Percentiles rank a stretch among this genome's conserved stretches.
phyloP scores from a whole-genome alignment of 2,113 vertebrate genomes.

The Thinocorus orbignyianus region DNA sequence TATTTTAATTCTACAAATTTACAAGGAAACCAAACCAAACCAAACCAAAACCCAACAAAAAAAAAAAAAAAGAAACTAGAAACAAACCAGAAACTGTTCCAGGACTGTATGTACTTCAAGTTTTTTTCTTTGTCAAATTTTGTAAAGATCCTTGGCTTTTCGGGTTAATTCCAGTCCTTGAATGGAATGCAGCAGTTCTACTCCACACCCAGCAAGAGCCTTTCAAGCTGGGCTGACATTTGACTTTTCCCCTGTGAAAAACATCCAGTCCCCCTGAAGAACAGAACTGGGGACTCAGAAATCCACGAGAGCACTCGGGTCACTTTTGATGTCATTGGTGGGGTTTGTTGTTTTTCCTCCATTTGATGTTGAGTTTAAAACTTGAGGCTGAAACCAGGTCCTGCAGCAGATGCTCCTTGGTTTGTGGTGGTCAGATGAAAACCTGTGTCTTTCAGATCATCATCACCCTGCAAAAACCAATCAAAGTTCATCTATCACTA shows the following conservation, averaged over 20 bases:
- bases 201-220: constrained; percentile 28
- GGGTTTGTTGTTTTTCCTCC: too few relatives aligned
- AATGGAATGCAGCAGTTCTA: constrained; percentile 36
- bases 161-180: constrained; percentile 23
- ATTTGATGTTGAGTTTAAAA: constrained; percentile 73
- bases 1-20: constrained; percentile 82
- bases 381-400: constrained; percentile 96
- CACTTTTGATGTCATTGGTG: background rate
- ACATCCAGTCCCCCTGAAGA: background rate
- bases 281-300: background rate
- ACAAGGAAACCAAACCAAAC: constrained; percentile 45
- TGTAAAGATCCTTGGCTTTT: constrained; percentile 23
- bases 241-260: background rate
- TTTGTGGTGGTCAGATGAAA: constrained; percentile 96
- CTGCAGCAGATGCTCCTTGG: constrained; percentile 92
- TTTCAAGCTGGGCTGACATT: background rate
- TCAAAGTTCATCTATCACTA: background rate
- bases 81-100: background rate
- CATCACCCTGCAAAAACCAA: constrained; percentile 82
- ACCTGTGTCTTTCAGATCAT: constrained; percentile 93
- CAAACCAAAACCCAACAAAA: background rate
- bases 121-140: constrained; percentile 5
- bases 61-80: background rate
- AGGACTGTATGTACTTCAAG: constrained; percentile 21
- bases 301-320: too few relatives aligned